A percentile compares a stretch with the other conserved stretches of the same genome.
Conservation (phyloP, 2,113 vertebrate genomes). For the Paralichthys olivaceus region DNA sequence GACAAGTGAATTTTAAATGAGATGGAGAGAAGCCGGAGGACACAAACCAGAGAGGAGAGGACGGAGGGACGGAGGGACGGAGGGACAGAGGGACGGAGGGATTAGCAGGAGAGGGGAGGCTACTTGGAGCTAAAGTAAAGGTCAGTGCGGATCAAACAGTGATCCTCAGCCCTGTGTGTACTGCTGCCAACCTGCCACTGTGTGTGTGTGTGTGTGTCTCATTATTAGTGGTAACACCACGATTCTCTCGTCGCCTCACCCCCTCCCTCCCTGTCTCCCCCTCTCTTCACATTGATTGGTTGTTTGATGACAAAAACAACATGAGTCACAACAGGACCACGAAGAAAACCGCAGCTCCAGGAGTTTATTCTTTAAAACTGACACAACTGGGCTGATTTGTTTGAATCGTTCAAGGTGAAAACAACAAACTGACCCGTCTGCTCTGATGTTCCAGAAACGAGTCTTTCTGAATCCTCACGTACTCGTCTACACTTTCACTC, state of each 20-base stretch:
- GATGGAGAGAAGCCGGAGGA: not conserved
- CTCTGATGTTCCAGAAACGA: no score
- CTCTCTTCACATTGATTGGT: slow-evolving; percentile 27
- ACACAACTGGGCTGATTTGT: no score
- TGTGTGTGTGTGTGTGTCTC: slow-evolving; percentile 1
- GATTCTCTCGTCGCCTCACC: no score
- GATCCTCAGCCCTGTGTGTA: slow-evolving; percentile 58
- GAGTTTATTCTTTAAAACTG: no score
- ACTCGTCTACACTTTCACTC: no score
- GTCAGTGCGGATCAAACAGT: slow-evolving; percentile 65
- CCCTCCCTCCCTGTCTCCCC: not conserved
- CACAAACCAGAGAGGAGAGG: not conserved
- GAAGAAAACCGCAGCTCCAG: not conserved
- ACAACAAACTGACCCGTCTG: no score
- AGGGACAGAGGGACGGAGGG: not conserved
- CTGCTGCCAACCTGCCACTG: slow-evolving; percentile 48
- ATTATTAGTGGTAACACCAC: not conserved
- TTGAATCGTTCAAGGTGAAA: no score
- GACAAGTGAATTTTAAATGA: not conserved
- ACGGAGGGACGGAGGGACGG: not conserved
- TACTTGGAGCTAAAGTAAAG: slow-evolving; percentile 60
- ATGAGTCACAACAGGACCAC: not conserved
- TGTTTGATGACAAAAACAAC: slow-evolving; percentile 8
- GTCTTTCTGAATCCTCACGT: no score
- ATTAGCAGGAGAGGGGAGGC: slow-evolving; percentile 36